These are phyloP conservation scores for Microtus obscurus DNA, from an alignment of 2,797 vertebrate genomes.

Conservation along the genomic window DNA sequence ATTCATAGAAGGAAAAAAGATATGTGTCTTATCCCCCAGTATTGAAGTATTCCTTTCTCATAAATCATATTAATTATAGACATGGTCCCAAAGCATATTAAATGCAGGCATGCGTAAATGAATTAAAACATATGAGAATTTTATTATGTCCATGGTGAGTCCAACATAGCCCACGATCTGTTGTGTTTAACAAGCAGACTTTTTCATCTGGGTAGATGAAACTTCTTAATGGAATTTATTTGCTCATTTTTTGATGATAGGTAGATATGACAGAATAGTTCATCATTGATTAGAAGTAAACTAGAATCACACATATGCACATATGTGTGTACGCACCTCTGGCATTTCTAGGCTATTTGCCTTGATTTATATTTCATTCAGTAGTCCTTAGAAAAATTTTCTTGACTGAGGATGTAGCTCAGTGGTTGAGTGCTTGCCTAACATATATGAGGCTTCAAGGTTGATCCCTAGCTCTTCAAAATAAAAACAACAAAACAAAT, in stretches of 20 bases:
- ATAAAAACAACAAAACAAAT: background rate
- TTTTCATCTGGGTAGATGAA: conserved; percentile 79
- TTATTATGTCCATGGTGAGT: conserved; percentile 84
- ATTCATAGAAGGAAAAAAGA: conserved; percentile 82
- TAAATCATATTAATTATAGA: conserved; percentile 90
- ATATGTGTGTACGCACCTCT: background rate
- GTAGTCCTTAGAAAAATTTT: conserved; percentile 36
- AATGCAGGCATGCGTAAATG: conserved; percentile 90
- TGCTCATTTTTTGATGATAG: conserved; percentile 61
- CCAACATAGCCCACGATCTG: conserved; percentile 76
- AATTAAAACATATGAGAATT: conserved; percentile 91
- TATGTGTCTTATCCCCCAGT: conserved; percentile 75
- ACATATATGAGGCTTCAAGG: no score
- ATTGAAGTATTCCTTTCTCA: conserved; percentile 87
- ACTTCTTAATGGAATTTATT: conserved; percentile 64
- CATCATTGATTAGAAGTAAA: conserved; percentile 69
- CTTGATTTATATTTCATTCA: conserved; percentile 54
- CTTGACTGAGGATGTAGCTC: background rate
- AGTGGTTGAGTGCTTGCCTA: background rate
- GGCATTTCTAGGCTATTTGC: background rate
- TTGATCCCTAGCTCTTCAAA: background rate
- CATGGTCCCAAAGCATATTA: conserved; percentile 88
- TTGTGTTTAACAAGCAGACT: conserved; percentile 64
- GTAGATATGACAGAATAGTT: conserved; percentile 59
- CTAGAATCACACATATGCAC: background rate